Evolutionary conservation across 1,140 invertebrate genomes (phyloP), one percentile per base, ranked within the genome.

Genomic region (Psix sp.): DNA sequence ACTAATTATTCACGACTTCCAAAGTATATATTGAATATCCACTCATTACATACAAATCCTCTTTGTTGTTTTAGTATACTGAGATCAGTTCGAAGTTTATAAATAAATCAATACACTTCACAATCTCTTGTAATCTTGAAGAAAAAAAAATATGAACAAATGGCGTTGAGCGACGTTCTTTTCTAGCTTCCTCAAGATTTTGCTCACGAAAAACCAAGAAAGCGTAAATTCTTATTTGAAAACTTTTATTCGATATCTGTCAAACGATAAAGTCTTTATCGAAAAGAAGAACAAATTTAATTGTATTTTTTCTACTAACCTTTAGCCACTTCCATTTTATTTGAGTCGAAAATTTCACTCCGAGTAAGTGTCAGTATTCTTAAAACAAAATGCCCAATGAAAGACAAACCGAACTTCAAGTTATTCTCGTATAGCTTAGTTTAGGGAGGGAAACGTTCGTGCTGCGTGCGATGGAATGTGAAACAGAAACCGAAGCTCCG

Each of bases 321-420:
- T 78, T 85, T 84, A 11, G 70, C 83, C 6, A 84, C 51, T 51
- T 84, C 83, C 83, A 84, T 84, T 11, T 45, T 68, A 38, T 7
- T 29, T 3, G 21, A 56, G 17, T 16, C 39, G 20, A 57, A 57
- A 36, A 16, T 29, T 7, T 14, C 20, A 17, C 33, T 42, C 20
- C 9, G 17, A 2, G 5, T 13, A 43, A 54, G 38, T 33, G 54
- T 59, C 15, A 60, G 45, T 48, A 14, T 70, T 9, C 46, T 57
- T 54, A 52, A 54, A 70, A 76, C 66, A 39, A 77, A 82, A 66
- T 80, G 15, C 14, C 77, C 78, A 81, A 77, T 82, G 77, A 33
- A 40, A 62, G 35, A 39, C 52, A 74, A 56, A 43, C 24, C 31
- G 77, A 72, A 78, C 77, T 81, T 79, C 40, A 56, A 71, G 76